Evolutionary conservation across 2,113 vertebrate genomes (phyloP).

Genomic region (Takifugu flavidus): DNA sequence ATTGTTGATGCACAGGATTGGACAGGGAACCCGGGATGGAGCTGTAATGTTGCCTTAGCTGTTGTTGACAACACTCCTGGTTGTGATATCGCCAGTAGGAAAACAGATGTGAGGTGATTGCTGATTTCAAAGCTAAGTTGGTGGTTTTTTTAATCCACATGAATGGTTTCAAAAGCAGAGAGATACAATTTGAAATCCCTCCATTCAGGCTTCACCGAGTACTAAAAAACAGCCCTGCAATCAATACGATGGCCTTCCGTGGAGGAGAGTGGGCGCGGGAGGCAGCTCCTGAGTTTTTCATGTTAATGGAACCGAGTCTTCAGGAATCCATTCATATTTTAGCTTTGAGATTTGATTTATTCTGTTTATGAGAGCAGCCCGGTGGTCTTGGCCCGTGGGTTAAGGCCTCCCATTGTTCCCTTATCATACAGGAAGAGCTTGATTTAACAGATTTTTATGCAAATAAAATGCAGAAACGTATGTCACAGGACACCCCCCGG

Average conservation of each 20-base stretch:
- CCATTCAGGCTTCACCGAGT: constrained; percentile 46
- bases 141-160: constrained; percentile 13
- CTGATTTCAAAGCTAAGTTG: constrained; percentile 18
- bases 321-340: constrained; percentile 5
- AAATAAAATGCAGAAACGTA: constrained; percentile 24
- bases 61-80: not conserved
- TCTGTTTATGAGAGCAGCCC: not conserved
- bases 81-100: not conserved
- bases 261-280: constrained; percentile 12
- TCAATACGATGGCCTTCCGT: constrained; percentile 48
- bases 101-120: constrained; percentile 16
- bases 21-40: too few relatives aligned
- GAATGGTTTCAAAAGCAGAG: constrained; percentile 42
- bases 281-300: constrained; percentile 5
- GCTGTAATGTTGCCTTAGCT: not conserved
- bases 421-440: not conserved
- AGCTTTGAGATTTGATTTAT: constrained; percentile 7
- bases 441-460: constrained; percentile 14
- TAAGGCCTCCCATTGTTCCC: not conserved
- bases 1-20: too few relatives aligned
- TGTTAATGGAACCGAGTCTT: constrained; percentile 26
- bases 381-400: constrained; percentile 11
- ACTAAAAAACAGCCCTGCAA: constrained; percentile 40
- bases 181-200: constrained; percentile 45
- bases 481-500: not conserved